A percentile compares a stretch with the other conserved stretches of the same genome.
Evolutionary conservation across 2,113 vertebrate genomes (phyloP).

Genomic region (Paramisgurnus dabryanus): DNA sequence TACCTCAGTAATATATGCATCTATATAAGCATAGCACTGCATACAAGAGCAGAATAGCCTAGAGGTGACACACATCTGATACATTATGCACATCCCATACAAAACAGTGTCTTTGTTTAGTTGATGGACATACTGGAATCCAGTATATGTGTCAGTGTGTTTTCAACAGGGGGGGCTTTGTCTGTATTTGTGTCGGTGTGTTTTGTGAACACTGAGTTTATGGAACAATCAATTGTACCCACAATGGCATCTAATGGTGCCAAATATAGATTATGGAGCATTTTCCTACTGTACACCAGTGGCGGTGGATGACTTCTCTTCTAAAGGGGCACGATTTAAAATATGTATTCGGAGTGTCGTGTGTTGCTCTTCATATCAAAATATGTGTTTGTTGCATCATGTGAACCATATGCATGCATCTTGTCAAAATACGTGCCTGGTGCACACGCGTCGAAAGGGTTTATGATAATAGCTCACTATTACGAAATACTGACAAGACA

Average conservation of each 20-base stretch:
- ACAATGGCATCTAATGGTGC: slow-evolving; percentile 18
- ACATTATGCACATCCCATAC: not conserved
- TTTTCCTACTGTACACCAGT: slow-evolving; percentile 54
- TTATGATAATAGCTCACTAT: too few species aligned
- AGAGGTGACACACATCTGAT: slow-evolving; percentile 22
- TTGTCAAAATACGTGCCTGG: too few species aligned
- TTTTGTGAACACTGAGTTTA: slow-evolving; percentile 31
- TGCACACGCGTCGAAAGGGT: too few species aligned
- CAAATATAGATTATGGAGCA: not conserved
- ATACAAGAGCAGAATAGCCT: not conserved
- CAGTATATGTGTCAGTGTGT: slow-evolving; percentile 53
- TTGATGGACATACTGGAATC: not conserved
- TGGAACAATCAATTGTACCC: slow-evolving; percentile 56
- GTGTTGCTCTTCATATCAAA: too few species aligned
- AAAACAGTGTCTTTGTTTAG: slow-evolving; percentile 10
- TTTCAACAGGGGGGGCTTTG: slow-evolving; percentile 1
- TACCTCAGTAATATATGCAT: slow-evolving; percentile 24
- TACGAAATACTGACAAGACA: too few species aligned
- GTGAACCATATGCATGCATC: too few species aligned
- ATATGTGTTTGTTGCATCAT: too few species aligned
- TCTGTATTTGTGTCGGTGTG: slow-evolving; percentile 35
- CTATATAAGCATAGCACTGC: not conserved
- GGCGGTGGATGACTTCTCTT: not conserved
- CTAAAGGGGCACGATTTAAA: too few species aligned
- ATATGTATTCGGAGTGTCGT: too few species aligned